phyloP scores from a whole-genome alignment of 2,888 invertebrate genomes.

The Drosophila longiperda region DNA sequence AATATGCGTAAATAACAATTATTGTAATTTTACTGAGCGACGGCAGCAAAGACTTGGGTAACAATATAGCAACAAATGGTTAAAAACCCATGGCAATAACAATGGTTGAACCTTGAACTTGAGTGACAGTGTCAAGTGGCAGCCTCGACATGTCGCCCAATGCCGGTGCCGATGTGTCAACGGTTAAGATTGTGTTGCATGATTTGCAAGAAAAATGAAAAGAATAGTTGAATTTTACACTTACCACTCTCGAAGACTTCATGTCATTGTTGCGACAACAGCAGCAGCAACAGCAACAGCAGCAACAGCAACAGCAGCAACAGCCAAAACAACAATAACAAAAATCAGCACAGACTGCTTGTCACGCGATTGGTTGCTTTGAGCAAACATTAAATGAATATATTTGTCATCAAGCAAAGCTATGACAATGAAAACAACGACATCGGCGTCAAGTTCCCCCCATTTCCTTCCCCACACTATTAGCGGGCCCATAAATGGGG shows the following conservation, averaged over 20 bases:
- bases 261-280: conserved; percentile 26
- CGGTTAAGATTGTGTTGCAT: conserved; percentile 77
- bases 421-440: conserved; percentile 54
- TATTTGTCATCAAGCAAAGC: conserved; percentile 75
- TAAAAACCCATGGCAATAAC: conserved; percentile 45
- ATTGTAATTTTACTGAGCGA: conserved; percentile 63
- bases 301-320: conserved; percentile 2
- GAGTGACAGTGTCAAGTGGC: conserved; percentile 64
- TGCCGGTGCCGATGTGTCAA: conserved; percentile 75
- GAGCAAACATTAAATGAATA: conserved; percentile 77
- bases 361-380: conserved; percentile 75
- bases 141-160: conserved; percentile 34
- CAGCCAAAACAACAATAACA: conserved; percentile 21
- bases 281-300: conserved; percentile 1
- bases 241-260: conserved; percentile 50
- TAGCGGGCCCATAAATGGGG: conserved; percentile 52
- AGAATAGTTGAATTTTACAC: conserved; percentile 78
- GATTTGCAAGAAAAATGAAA: conserved; percentile 81
- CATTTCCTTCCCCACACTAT: conserved; percentile 57
- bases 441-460: conserved; percentile 41
- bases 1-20: conserved; percentile 80
- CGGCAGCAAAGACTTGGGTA: conserved; percentile 61
- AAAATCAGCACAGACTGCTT: conserved; percentile 64
- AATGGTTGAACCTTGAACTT: conserved; percentile 72
- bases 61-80: conserved; percentile 33